phyloP scores from a whole-genome alignment of 2,888 invertebrate genomes.

The Luperina nickerlii region DNA sequence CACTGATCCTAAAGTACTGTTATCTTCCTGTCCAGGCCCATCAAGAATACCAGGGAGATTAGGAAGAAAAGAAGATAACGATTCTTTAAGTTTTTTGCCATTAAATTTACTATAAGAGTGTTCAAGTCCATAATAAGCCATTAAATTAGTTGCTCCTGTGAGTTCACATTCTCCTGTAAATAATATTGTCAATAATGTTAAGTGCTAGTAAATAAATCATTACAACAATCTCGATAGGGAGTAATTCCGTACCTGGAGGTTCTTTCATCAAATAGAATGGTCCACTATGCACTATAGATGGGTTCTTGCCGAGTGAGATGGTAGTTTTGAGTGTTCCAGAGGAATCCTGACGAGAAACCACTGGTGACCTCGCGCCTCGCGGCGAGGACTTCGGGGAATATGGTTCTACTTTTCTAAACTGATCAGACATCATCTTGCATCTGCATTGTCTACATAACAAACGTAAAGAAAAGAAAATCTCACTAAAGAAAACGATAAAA shows the following conservation, averaged over 20 bases:
- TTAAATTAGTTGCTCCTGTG: slow-evolving; percentile 98
- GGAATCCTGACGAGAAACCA: slow-evolving; percentile 98
- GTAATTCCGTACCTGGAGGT: slow-evolving; percentile 93
- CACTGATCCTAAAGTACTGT: slow-evolving; percentile 97
- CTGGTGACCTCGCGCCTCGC: slow-evolving; percentile 97
- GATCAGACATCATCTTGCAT: slow-evolving; percentile 97
- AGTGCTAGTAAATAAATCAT: slow-evolving; percentile 54
- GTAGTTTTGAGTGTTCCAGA: slow-evolving; percentile 99
- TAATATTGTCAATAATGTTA: slow-evolving; percentile 51
- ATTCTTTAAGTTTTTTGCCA: slow-evolving; percentile 98
- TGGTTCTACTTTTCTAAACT: slow-evolving; percentile 97
- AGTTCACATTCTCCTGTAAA: slow-evolving; percentile 96
- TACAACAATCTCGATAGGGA: background rate
- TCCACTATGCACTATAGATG: slow-evolving; percentile 98
- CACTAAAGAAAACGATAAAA: slow-evolving; percentile 84
- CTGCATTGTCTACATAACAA: slow-evolving; percentile 86
- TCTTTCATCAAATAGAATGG: slow-evolving; percentile 99
- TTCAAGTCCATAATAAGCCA: slow-evolving; percentile 98
- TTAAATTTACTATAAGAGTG: slow-evolving; percentile 99
- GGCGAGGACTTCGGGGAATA: slow-evolving; percentile 99
- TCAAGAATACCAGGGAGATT: slow-evolving; percentile 98
- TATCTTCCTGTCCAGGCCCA: slow-evolving; percentile 95
- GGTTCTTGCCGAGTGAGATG: slow-evolving; percentile 98
- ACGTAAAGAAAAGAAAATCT: slow-evolving; percentile 81
- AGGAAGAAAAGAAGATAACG: slow-evolving; percentile 98